phyloP scores from a whole-genome alignment of 2,797 vertebrate species.

The Ctenopoma kingsleyae region DNA sequence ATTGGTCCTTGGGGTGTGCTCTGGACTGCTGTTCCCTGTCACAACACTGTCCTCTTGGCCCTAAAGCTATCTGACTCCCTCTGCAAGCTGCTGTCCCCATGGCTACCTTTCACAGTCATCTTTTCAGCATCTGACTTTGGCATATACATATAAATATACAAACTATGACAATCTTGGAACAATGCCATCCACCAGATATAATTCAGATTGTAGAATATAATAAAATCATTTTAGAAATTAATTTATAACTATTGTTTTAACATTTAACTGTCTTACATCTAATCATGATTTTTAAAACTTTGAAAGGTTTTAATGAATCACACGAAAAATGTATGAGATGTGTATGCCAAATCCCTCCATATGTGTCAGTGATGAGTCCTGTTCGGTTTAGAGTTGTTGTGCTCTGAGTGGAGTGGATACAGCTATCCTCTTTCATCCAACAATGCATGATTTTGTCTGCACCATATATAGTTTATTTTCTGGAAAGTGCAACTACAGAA shows the following conservation, averaged over 20 bases:
- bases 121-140: slow-evolving; percentile 82
- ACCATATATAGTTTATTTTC: slow-evolving; percentile 41
- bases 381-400: slow-evolving; percentile 68
- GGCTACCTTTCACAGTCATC: slow-evolving; percentile 86
- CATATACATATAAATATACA: slow-evolving; percentile 79
- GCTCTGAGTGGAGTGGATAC: slow-evolving; percentile 88
- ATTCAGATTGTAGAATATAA: background rate
- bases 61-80: slow-evolving; percentile 84
- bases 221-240: background rate
- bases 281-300: background rate
- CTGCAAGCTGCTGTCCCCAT: slow-evolving; percentile 84
- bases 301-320: slow-evolving; percentile 14
- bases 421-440: slow-evolving; percentile 82
- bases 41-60: slow-evolving; percentile 80
- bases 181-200: background rate
- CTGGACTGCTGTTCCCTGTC: slow-evolving; percentile 82
- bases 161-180: slow-evolving; percentile 16
- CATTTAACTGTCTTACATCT: background rate
- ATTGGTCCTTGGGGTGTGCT: slow-evolving; percentile 83
- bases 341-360: slow-evolving; percentile 84
- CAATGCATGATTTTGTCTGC: slow-evolving; percentile 75
- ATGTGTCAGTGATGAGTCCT: slow-evolving; percentile 72
- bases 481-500: slow-evolving; percentile 44
- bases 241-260: background rate
- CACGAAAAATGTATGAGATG: slow-evolving; percentile 57